A percentile compares a stretch with the other conserved stretches of the same genome.
Evolutionary conservation across 2,113 vertebrate species (phyloP).

Genomic region (Spea bombifrons): DNA sequence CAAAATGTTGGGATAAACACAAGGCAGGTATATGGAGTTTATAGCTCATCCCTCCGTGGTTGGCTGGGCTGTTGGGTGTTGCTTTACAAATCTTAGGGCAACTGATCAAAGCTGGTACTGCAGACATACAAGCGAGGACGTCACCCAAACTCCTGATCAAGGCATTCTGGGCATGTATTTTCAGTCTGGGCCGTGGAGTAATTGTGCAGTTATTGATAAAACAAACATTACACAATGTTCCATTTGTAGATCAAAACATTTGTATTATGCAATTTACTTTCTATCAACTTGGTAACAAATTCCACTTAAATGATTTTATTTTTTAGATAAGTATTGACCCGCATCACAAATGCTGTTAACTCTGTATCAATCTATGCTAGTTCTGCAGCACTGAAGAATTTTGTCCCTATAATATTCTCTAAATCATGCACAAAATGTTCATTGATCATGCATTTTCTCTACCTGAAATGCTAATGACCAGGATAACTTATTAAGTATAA

Average conservation of each 20-base stretch:
- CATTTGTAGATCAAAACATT: conserved; percentile 26
- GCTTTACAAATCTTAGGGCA: no score
- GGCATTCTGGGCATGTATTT: not conserved
- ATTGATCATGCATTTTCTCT: not conserved
- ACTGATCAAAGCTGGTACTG: no score
- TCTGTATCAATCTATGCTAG: conserved; percentile 19
- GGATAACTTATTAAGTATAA: not conserved
- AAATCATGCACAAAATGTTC: not conserved
- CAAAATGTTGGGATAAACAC: no score
- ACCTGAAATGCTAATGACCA: not conserved
- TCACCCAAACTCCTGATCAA: not conserved
- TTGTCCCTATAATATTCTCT: not conserved
- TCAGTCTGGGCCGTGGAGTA: not conserved
- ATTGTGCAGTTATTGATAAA: not conserved
- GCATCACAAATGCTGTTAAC: conserved; percentile 14
- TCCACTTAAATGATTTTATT: conserved; percentile 8
- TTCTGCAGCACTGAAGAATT: not conserved
- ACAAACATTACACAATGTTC: conserved; percentile 1
- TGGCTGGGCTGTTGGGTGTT: no score
- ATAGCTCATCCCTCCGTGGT: no score
- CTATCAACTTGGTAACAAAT: not conserved
- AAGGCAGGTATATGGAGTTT: no score
- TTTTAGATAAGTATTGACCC: conserved; percentile 12
- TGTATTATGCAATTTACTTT: conserved; percentile 22
- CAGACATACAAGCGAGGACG: no score